A percentile compares a stretch with the other conserved stretches of the same genome.
These are phyloP conservation scores for Spodoptera littoralis DNA, from an alignment of 2,888 invertebrate species.

Conservation along the genomic window DNA sequence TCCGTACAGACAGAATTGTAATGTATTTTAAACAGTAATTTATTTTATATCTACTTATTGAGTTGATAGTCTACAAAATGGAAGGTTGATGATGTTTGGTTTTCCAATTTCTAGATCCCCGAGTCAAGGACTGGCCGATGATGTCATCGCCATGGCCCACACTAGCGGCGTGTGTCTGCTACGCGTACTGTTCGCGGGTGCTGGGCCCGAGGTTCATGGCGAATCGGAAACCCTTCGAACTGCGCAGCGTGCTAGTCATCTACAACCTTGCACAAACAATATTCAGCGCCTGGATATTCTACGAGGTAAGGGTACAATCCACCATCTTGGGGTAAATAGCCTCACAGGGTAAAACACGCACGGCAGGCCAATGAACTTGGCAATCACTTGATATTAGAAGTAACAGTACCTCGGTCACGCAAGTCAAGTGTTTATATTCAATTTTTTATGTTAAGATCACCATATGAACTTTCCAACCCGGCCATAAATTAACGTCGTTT, in stretches of 20 bases:
- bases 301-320: slow-evolving; percentile 91
- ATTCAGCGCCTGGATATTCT: slow-evolving; percentile 97
- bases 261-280: slow-evolving; percentile 97
- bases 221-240: slow-evolving; percentile 95
- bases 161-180: slow-evolving; percentile 93
- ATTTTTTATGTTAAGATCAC: slow-evolving; percentile 8
- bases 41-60: slow-evolving; percentile 6
- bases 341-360: slow-evolving; percentile 31
- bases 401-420: slow-evolving; percentile 36
- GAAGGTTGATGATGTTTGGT: not conserved
- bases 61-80: not conserved
- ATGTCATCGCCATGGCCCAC: slow-evolving; percentile 97
- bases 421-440: slow-evolving; percentile 14
- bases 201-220: slow-evolving; percentile 96
- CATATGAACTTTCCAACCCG: slow-evolving; percentile 4
- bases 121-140: slow-evolving; percentile 96
- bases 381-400: slow-evolving; percentile 23
- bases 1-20: not conserved
- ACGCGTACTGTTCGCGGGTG: slow-evolving; percentile 94
- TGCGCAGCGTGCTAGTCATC: slow-evolving; percentile 93
- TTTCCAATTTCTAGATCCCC: slow-evolving; percentile 91
- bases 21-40: not conserved
- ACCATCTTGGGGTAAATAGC: slow-evolving; percentile 26
- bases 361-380: slow-evolving; percentile 43
- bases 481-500: not conserved